These are phyloP conservation scores for Acipenser transmontanus DNA, from an alignment of 2,797 vertebrate genomes.

Conservation along the genomic window DNA sequence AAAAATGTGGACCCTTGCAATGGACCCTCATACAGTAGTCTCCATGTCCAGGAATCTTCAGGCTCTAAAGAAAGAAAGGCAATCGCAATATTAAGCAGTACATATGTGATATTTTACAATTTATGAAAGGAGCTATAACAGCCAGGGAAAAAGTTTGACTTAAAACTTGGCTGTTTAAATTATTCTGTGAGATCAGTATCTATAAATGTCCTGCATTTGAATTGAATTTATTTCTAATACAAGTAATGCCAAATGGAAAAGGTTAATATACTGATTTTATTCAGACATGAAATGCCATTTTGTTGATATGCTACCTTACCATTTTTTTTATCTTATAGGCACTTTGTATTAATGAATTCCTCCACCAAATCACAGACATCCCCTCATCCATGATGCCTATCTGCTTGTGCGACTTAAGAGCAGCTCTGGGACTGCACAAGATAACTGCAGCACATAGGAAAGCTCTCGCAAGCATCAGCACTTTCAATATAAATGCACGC, in stretches of 20 bases:
- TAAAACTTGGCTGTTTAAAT: background rate
- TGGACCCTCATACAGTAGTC: no score
- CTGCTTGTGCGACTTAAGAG: background rate
- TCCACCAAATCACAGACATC: background rate
- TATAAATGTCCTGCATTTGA: background rate
- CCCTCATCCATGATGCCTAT: background rate
- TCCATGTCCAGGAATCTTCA: no score
- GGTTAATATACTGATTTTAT: background rate
- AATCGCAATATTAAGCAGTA: no score
- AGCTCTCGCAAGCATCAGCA: background rate
- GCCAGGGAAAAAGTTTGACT: background rate
- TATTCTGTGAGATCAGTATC: no score
- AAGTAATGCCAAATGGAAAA: background rate
- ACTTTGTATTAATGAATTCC: conserved; percentile 4
- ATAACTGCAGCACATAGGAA: background rate
- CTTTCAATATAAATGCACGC: background rate
- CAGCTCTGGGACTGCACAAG: background rate
- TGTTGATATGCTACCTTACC: background rate
- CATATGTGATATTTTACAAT: no score
- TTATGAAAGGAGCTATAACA: background rate
- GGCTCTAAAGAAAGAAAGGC: no score
- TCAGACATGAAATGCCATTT: background rate
- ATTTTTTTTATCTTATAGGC: background rate
- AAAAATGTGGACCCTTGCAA: no score
- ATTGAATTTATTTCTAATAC: background rate